Base-by-base conservation (phyloP, 2,888 invertebrate species). In the Volucella zonaria region DNA sequence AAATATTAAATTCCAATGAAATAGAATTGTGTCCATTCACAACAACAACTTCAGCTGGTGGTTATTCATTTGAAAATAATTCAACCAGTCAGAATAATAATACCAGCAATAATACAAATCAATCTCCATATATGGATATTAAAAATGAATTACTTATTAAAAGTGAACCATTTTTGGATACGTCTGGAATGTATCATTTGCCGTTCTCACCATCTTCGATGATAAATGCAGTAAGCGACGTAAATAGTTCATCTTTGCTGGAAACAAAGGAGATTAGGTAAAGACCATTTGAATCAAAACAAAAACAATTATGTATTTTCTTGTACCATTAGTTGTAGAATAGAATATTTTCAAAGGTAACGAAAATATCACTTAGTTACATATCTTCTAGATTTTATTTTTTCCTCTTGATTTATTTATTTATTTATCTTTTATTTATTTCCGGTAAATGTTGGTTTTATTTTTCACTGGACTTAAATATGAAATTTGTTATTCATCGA, bases 191-290 rank as follows among this genome's bases (percentile, higher is more conserved):
- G 91, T 91, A 91, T 83, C 91, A 91, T 82, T 88, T 91, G 87
- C 91, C 91, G 73, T 91, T 91, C 88, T 91, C 91, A 83, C 91
- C 91, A 58, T 90, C 89, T 12, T 91, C 91, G 73, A 91, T 91
- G 91, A 91, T 91, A 76, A 91, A 91, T 87, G 90, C 91, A 61
- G 91, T 91, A 64, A 91, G 90, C 87, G 91, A 91, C 87, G 91
- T 90, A 74, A 91, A 91, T 79, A 88, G 88, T 76, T 89, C 90
- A 52, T 90, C 91, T 49, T 87, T 91, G 87, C 88, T 91, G 90
- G 91, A 91, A 88, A 90, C 91, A 89, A 91, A 91, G 90, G 91
- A 91, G 88, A 91, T 91, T 91, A 91, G 91, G 91, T 91, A 91
- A 91, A 89, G 38, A 70, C 56, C 64, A 64, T 47, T 15, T 64